phyloP scores from a whole-genome alignment of 1,140 invertebrate species.

The Chymomyza costata region DNA sequence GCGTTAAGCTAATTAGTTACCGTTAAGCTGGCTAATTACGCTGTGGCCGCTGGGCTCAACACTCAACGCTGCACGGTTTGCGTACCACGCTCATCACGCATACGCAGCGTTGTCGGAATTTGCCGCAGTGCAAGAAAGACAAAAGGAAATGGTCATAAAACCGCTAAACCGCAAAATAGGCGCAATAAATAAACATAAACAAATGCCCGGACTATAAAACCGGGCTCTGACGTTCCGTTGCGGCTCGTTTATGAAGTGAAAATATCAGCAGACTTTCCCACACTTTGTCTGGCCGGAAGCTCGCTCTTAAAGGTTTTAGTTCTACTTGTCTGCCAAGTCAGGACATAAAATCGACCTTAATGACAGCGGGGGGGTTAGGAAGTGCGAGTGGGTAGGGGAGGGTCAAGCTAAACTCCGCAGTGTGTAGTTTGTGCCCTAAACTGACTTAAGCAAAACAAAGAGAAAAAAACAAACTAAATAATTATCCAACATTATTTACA shows the following conservation, averaged over 20 bases:
- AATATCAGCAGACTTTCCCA: constrained; percentile 28
- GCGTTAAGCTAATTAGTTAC: constrained; percentile 63
- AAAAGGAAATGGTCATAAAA: constrained; percentile 55
- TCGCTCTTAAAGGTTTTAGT: constrained; percentile 14
- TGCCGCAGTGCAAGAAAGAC: no score
- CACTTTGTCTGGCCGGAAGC: constrained; percentile 31
- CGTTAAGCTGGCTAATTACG: constrained; percentile 56
- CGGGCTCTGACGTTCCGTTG: constrained; percentile 9
- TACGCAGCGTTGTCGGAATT: constrained; percentile 25
- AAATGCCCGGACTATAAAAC: constrained; percentile 13
- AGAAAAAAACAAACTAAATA: constrained; percentile 54
- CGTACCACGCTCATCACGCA: constrained; percentile 5
- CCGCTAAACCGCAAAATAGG: constrained; percentile 69
- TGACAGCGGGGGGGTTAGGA: no score
- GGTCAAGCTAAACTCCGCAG: not conserved
- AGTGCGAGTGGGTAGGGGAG: constrained; percentile 4
- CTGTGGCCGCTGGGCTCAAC: constrained; percentile 18
- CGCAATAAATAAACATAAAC: constrained; percentile 59
- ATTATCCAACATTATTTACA: constrained; percentile 71
- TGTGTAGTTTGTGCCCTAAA: constrained; percentile 37
- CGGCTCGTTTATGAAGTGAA: constrained; percentile 38
- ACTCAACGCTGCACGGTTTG: not conserved
- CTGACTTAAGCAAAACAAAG: constrained; percentile 25
- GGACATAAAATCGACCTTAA: not conserved
- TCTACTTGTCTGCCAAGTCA: no score